Evolutionary conservation across 2,888 invertebrate genomes (phyloP), one percentile per base, ranked within the genome.

Genomic region (Vanessa cardui): DNA sequence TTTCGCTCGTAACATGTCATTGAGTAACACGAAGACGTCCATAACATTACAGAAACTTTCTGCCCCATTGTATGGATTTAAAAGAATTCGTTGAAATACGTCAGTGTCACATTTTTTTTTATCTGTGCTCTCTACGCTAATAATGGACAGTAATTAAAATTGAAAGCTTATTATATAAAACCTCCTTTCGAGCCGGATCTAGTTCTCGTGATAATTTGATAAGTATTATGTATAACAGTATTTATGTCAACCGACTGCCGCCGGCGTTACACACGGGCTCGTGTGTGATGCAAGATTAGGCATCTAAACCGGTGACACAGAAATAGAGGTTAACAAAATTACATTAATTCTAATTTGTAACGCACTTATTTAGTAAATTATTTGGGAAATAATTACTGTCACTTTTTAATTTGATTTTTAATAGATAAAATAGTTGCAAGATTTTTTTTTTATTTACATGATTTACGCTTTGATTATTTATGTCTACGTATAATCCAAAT

Each of bases 141-240:
- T 50, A 49, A 49, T 26, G 26, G 49, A 15, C 39, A 45, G 50
- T 59, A 59, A 64, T 50, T 59, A 50, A 26, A 59, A 18, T 45
- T 46, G 65, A 65, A 65, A 60, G 54, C 52, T 54, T 46, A 60
- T 63, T 69, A 63, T 15, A 58, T 69, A 69, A 69, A 54, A 39
- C 6, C 52, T 39, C 49, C 26, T 58, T 49, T n/a, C 33, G 6
- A 58, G 61, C 58, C 67, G 70, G 70, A 70, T 61, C 67, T 67
- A 70, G 44, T 58, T 54, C 54, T 63, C 20, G 52, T 69, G 61
- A 71, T 68, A 71, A 65, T 68, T 60, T 66, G 62, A 69, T 66
- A 66, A 69, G 63, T 39, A 45, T 66, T 61, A 66, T 69, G 54
- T 64, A 52, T 66, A 66, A 62, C 26, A 52, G n/a, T 50, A 70